These are phyloP conservation scores for Portunus trituberculatus DNA, from an alignment of 1,140 invertebrate genomes.

Conservation along the genomic window DNA sequence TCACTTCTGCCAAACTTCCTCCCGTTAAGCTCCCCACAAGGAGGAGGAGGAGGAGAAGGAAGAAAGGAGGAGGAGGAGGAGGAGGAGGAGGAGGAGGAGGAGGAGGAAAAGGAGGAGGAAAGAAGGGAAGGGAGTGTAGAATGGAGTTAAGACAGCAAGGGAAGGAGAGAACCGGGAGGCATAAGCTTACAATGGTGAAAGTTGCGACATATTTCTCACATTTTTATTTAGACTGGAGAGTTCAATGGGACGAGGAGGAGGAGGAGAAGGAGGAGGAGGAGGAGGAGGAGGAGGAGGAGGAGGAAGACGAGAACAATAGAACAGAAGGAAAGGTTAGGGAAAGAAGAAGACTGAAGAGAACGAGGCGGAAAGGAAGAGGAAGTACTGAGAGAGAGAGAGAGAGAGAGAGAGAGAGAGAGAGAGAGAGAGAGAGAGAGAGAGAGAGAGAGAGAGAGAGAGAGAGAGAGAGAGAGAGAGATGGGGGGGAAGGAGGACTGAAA, in stretches of 20 bases:
- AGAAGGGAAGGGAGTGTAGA: not conserved
- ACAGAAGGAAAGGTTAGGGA: not conserved
- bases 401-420: too few species aligned
- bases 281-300: not conserved
- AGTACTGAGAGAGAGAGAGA: too few species aligned
- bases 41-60: not conserved
- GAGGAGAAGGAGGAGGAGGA: not conserved
- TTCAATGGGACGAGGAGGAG: not conserved
- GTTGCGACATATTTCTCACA: not conserved
- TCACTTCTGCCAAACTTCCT: too few species aligned
- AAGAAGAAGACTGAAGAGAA: not conserved
- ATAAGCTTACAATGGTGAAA: not conserved
- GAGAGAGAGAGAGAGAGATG: too few species aligned
- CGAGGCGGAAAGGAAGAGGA: too few species aligned
- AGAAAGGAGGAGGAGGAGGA: not conserved
- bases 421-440: too few species aligned
- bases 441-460: too few species aligned
- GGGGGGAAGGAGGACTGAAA: too few species aligned
- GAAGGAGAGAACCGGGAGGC: not conserved
- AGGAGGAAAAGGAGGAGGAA: not conserved
- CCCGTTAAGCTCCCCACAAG: too few species aligned
- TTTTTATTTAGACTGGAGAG: constrained; percentile 18
- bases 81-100: too few species aligned
- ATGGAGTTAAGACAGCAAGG: not conserved
- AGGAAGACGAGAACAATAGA: not conserved